A percentile compares a stretch with the other conserved stretches of the same genome.
phyloP scores from a whole-genome alignment of 2,888 invertebrate species.

The Trypoxylon attenuatum region DNA sequence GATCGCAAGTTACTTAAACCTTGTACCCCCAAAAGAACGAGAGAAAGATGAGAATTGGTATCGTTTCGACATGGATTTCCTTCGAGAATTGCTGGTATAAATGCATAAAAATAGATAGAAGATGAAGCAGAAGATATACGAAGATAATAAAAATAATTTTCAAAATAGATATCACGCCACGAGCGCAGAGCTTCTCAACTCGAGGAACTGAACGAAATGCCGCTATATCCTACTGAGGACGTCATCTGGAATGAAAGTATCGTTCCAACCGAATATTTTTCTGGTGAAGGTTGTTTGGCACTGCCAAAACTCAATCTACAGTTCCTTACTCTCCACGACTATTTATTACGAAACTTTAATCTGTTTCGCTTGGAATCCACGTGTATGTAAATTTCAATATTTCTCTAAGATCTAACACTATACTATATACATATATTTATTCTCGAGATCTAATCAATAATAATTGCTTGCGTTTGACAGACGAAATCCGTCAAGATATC shows the following conservation, averaged over 20 bases:
- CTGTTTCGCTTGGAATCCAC: slow-evolving; percentile 98
- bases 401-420: no score
- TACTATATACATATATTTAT: no score
- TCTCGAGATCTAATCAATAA: no score
- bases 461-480: slow-evolving; percentile 80
- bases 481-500: slow-evolving; percentile 98
- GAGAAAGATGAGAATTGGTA: slow-evolving; percentile 84
- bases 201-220: slow-evolving; percentile 97
- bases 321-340: slow-evolving; percentile 98
- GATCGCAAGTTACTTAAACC: slow-evolving; percentile 90
- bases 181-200: slow-evolving; percentile 93
- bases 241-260: slow-evolving; percentile 99
- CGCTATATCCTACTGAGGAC: slow-evolving; percentile 97
- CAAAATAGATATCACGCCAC: slow-evolving; percentile 84
- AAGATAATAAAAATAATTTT: not conserved
- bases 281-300: slow-evolving; percentile 96
- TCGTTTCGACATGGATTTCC: slow-evolving; percentile 86
- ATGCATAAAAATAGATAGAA: not conserved
- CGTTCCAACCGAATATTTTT: slow-evolving; percentile 97
- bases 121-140: not conserved
- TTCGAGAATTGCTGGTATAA: slow-evolving; percentile 89
- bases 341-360: slow-evolving; percentile 96
- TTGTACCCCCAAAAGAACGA: slow-evolving; percentile 86
- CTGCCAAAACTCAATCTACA: slow-evolving; percentile 98
- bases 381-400: slow-evolving; percentile 79